A percentile compares a stretch with the other conserved stretches of the same genome.
These are phyloP conservation scores for Sinhomidia bicolor DNA, from an alignment of 2,888 invertebrate species.

Conservation along the genomic window DNA sequence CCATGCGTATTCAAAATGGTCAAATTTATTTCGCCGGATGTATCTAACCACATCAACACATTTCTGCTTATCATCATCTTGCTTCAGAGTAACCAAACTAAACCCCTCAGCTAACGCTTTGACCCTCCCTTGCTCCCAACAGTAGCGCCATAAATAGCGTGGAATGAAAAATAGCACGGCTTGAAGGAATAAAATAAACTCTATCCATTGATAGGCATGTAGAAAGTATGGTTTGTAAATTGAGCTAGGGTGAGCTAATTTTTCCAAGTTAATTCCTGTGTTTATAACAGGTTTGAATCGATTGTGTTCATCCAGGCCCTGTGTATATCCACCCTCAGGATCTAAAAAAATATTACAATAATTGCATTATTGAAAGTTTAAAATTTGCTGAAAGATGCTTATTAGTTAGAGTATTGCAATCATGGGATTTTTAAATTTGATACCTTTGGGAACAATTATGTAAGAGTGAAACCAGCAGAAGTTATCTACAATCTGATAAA, in stretches of 20 bases:
- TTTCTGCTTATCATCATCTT: conserved; percentile 38
- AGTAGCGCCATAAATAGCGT: conserved; percentile 69
- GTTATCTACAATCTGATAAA: conserved; percentile 91
- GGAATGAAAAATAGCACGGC: conserved; percentile 83
- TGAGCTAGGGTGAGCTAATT: neutral
- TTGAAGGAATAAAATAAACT: conserved; percentile 95
- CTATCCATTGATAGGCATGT: conserved; percentile 92
- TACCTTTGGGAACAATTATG: conserved; percentile 88
- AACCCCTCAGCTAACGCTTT: conserved; percentile 42
- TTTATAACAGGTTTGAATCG: conserved; percentile 36
- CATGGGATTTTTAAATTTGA: neutral
- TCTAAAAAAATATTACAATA: neutral
- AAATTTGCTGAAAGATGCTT: too few relatives aligned
- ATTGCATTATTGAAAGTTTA: too few relatives aligned
- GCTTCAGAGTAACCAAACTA: conserved; percentile 16
- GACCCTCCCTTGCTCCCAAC: conserved; percentile 70
- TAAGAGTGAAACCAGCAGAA: conserved; percentile 96
- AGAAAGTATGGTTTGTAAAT: conserved; percentile 46
- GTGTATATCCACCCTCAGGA: neutral
- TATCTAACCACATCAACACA: conserved; percentile 41
- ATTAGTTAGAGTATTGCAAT: too few relatives aligned
- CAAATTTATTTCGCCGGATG: conserved; percentile 45
- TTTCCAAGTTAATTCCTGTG: neutral
- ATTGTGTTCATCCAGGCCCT: neutral
- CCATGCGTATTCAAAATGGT: conserved; percentile 64